Evolutionary conservation across 1,140 invertebrate species (phyloP), one percentile per base, ranked within the genome.

Genomic region (Lepidurus packardi): DNA sequence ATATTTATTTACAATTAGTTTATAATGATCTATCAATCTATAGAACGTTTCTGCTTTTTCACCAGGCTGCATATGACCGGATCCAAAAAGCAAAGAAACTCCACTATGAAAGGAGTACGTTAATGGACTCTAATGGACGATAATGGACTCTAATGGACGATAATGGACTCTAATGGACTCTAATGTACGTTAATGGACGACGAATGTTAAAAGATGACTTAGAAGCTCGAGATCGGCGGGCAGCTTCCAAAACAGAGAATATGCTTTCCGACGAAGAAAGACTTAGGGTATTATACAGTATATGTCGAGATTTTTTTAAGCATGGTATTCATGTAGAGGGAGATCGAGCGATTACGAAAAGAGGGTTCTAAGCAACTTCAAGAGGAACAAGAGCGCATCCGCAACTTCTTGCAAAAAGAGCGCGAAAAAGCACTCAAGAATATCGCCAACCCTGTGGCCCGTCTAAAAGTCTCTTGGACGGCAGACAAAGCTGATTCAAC

Each of bases 131-230:
- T 73, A 95, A 94, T n/a, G n/a, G n/a, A n/a, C n/a, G n/a, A n/a
- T n/a, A n/a, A n/a, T n/a, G n/a, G n/a, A n/a, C n/a, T n/a, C n/a
- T n/a, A n/a, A n/a, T n/a, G n/a, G n/a, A n/a, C n/a, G n/a, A n/a
- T n/a, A n/a, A n/a, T n/a, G n/a, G n/a, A n/a, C n/a, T n/a, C n/a
- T n/a, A n/a, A n/a, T n/a, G n/a, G n/a, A n/a, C n/a, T n/a, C n/a
- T n/a, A n/a, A n/a, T n/a, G n/a, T n/a, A n/a, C n/a, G n/a, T n/a
- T n/a, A n/a, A n/a, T n/a, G n/a, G n/a, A 84, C 85, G 94, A 79
- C 90, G 91, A 82, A 97, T 96, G 86, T 86, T 97, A 0, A 95
- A 94, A 86, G 93, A 95, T 84, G 93, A 97, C 83, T 87, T 97
- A 78, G 94, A 96, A 87, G 89, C 89, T 45, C 86, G 93, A 77